Base-by-base conservation (phyloP, 2,797 vertebrate species). In the Clarias pachynema region DNA sequence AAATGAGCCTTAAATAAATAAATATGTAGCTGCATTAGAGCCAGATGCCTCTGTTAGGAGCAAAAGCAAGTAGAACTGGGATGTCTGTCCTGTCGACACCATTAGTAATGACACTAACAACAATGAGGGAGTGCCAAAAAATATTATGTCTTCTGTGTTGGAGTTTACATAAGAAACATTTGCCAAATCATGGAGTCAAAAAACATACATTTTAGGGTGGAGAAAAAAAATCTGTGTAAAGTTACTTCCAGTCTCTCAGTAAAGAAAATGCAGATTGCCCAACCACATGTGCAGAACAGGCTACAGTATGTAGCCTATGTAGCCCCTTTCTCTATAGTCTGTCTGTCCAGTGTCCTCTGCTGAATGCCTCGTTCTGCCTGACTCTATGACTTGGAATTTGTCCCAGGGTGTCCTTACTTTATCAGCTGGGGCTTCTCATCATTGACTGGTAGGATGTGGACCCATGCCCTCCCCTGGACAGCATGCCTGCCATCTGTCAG, bases 401-500 rank as follows among this genome's bases (percentile, higher is more conserved):
- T 90, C 86, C 91, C 91, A 88, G 89, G 89, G 89, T 84, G 53
- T 83, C 79, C 92, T 94, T 96, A 97, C 97, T 94, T 97, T 92
- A 96, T 94, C 93, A 97, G 93, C 87, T 88, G 92, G 62, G 95
- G 96, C 79, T 91, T 94, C 95, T 97, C 94, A 92, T 97, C 94
- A 91, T 97, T 97, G 95, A 97, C 94, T 92, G 96, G 94, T 94
- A 94, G 93, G 94, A 97, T 95, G 66, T 92, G 94, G 94, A 97
- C 93, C 90, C 93, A 91, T 88, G 95, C 93, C 85, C 93, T 96
- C 92, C 93, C 94, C 92, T 94, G 93, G 91, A 97, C 96, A 91
- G 94, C 90, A 93, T 95, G 95, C 90, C 94, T 93, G 91, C 97
- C 97, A 94, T 98, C 97, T 95, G 96, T 97, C 96, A 98, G 95